Base-by-base conservation (phyloP, 2,113 vertebrate genomes). In the Zonotrichia leucophrys region DNA sequence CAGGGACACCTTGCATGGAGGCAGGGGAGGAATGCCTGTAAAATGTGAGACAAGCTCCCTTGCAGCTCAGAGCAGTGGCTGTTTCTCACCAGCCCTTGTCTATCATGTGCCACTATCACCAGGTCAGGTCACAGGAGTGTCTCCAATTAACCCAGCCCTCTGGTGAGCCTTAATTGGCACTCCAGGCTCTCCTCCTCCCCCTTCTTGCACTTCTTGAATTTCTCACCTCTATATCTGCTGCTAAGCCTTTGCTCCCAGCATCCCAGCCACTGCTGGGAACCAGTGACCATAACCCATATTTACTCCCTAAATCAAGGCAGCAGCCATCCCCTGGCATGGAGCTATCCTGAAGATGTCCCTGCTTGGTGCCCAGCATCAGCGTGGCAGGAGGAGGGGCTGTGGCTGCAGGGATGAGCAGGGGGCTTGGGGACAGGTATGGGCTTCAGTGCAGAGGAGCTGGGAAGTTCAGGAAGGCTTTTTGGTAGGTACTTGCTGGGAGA, bases 111-210 rank as follows among this genome's bases (percentile, higher is more conserved):
- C 31, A 28, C 86, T 0, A 2, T 90, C 91, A 77, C 33, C 2
- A 0, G 60, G 76, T 95, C 91, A 92, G 73, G 89, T 82, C 77
- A 75, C 94, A 95, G 89, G 74, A 94, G 67, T 76, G 46, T 76
- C 59, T 91, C 66, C 72, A 83, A 90, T 95, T 92, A 92, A 82
- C 89, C 62, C 60, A 35, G 62, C 47, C 79, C 73, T 87, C 93
- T 83, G 20, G 46, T 46, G 93, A 50, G 88, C 84, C 46, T 89
- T 67, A 91, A 92, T 74, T 91, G 62, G 35, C 35, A 74, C 93
- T 91, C 37, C 53, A 66, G 55, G 85, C 81, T 87, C 87, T 83
- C 21, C 35, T 91, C 30, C 8, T 47, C 23, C 49, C 35, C 10
- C 14, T 74, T 37, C 42, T 15, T 76, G 37, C 37, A 20, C 8